A percentile compares a stretch with the other conserved stretches of the same genome.
Evolutionary conservation across 2,888 invertebrate genomes (phyloP).

Genomic region (Ypsolopha sequella): DNA sequence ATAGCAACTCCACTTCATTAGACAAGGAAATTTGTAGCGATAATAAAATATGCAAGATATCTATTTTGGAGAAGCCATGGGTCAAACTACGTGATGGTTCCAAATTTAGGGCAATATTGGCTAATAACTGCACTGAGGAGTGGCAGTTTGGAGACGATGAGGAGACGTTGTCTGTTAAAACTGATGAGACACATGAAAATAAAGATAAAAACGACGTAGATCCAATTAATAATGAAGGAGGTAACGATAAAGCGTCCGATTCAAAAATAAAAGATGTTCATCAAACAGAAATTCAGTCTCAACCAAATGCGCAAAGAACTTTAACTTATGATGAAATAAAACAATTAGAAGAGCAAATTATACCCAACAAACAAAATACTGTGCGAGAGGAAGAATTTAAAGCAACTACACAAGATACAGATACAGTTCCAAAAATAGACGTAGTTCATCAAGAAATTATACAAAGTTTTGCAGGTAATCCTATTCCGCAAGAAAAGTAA

Average conservation of each 20-base stretch:
- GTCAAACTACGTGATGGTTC: constrained; percentile 65
- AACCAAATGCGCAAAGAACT: constrained; percentile 26
- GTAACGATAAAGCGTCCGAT: constrained; percentile 5
- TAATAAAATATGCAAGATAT: constrained; percentile 68
- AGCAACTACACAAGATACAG: too few species aligned
- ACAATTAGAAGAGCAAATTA: constrained; percentile 51
- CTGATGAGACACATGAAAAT: constrained; percentile 11
- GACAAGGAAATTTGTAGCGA: constrained; percentile 30
- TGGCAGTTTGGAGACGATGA: constrained; percentile 60
- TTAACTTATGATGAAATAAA: constrained; percentile 41
- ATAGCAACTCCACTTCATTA: constrained; percentile 45
- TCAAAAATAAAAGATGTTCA: constrained; percentile 29
- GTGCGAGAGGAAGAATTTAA: constrained; percentile 9
- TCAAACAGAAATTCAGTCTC: constrained; percentile 32
- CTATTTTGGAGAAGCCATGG: constrained; percentile 77
- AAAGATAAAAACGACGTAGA: constrained; percentile 19
- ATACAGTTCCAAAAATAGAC: too few species aligned
- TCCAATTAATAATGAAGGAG: constrained; percentile 7
- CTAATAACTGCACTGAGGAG: constrained; percentile 75
- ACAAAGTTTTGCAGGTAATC: too few species aligned
- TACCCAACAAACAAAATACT: constrained; percentile 21
- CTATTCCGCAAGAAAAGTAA: too few species aligned
- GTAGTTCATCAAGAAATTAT: too few species aligned
- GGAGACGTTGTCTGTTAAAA: constrained; percentile 26
- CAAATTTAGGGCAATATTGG: constrained; percentile 70